Evolutionary conservation across 1,140 invertebrate species (phyloP), one percentile per base, ranked within the genome.

Genomic region (Daktulosphaira vitifoliae): DNA sequence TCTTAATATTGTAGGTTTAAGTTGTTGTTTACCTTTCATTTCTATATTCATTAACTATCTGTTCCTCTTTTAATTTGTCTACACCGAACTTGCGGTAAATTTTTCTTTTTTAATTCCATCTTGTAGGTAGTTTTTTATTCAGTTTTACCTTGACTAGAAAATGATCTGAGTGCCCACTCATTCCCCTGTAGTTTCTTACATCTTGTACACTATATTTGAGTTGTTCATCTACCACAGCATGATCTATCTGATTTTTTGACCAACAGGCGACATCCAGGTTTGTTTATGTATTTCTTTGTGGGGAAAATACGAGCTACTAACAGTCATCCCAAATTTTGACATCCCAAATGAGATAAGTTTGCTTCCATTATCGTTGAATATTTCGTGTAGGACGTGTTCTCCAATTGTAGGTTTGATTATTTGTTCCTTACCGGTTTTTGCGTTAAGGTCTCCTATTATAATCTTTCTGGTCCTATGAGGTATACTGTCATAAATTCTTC

Each of bases 321-420:
- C 46, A 49, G 51, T 68, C 56, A 72, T 54, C n/a, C n/a, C n/a
- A 20, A 59, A 66, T 18, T 68, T 68, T 26, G 42, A 54, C 22
- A 23, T 44, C n/a, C 66, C 66, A 59, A 73, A 67, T 26, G 67
- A 62, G 15, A 68, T 44, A 11, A 70, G 49, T 50, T 65, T 54
- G 15, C 46, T 42, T 16, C 68, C 69, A 66, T 70, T 70, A 23
- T 68, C 67, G 53, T 69, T 69, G 11, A 48, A 54, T 18, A 13
- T n/a, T 44, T 65, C 26, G 68, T 76, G 67, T 69, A 68, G 48
- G 71, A 72, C 51, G 66, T 76, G 46, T 48, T 77, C 53, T 66
- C 73, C n/a, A 69, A 74, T 68, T 44, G 62, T 68, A 25, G 25
- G 4, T 37, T 33, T 53, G 39, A 42, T 65, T 5, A 44, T 44